phyloP scores from a whole-genome alignment of 2,888 invertebrate genomes.

The Drosophila austrosaltans region DNA sequence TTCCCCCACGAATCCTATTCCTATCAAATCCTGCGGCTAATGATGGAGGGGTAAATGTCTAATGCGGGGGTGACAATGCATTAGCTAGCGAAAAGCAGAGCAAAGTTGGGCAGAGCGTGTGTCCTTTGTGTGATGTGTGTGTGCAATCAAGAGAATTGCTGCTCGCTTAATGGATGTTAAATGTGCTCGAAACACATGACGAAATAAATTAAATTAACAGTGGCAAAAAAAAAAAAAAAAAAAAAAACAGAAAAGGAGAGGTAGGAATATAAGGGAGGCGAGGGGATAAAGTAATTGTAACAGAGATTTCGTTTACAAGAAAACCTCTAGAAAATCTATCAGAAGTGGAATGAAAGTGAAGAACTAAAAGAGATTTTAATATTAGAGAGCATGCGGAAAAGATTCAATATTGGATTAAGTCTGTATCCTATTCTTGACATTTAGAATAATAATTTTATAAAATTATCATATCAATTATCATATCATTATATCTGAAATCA shows the following conservation, averaged over 20 bases:
- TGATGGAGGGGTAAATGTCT: constrained; percentile 29
- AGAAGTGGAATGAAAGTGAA: neutral
- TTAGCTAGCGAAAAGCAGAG: constrained; percentile 25
- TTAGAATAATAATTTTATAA: too few species aligned
- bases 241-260: constrained; percentile 9
- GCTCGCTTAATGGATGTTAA: constrained; percentile 80
- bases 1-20: constrained; percentile 52
- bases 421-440: too few species aligned
- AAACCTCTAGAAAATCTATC: constrained; percentile 3
- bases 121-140: constrained; percentile 41
- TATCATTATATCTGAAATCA: too few species aligned
- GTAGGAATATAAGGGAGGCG: constrained; percentile 8
- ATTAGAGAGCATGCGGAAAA: too few species aligned
- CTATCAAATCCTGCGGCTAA: constrained; percentile 34
- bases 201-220: constrained; percentile 77
- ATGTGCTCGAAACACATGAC: constrained; percentile 81
- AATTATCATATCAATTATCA: too few species aligned
- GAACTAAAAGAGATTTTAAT: neutral
- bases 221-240: constrained; percentile 1
- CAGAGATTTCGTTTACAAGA: neutral
- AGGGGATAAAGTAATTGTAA: neutral
- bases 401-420: neutral
- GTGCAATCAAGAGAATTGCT: constrained; percentile 80
- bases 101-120: neutral
- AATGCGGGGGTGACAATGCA: constrained; percentile 31